Percentiles rank a stretch among this genome's conserved stretches.
Evolutionary conservation across 2,113 vertebrate species (phyloP).

Genomic region (Arenaria interpres): DNA sequence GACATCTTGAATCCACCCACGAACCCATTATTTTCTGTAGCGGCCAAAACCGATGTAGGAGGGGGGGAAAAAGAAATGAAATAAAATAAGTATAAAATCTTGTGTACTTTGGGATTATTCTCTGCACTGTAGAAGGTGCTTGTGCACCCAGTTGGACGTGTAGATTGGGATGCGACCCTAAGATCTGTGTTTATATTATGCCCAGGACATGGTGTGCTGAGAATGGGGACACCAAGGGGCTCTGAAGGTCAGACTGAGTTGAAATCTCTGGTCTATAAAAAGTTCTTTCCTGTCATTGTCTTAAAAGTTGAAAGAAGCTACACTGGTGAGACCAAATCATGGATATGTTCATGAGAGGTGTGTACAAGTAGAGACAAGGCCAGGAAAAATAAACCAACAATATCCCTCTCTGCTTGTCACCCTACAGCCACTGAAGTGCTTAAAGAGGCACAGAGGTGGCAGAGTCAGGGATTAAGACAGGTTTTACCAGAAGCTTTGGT

Average conservation of each 20-base stretch:
- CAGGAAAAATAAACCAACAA: neutral
- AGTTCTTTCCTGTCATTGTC: neutral
- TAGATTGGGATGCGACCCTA: neutral
- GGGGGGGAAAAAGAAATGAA: neutral
- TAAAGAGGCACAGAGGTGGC: neutral
- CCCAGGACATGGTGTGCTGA: neutral
- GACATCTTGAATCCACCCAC: slow-evolving; percentile 38
- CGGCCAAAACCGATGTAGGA: neutral
- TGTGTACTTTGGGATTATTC: neutral
- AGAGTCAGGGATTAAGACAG: neutral
- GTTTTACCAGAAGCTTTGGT: neutral
- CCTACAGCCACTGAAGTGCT: neutral
- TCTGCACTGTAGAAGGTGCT: neutral
- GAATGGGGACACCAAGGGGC: neutral
- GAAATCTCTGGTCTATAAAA: neutral
- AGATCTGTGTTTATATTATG: fast-evolving
- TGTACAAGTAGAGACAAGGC: neutral
- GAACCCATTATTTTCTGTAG: slow-evolving; percentile 49
- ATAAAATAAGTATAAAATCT: neutral
- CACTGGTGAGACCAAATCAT: neutral
- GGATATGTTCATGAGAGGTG: neutral
- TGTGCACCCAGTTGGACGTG: neutral
- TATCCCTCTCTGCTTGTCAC: neutral
- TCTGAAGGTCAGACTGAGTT: neutral
- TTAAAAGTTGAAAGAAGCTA: neutral